Base-by-base conservation (phyloP, 2,888 invertebrate species). In the Diaphora mendica region DNA sequence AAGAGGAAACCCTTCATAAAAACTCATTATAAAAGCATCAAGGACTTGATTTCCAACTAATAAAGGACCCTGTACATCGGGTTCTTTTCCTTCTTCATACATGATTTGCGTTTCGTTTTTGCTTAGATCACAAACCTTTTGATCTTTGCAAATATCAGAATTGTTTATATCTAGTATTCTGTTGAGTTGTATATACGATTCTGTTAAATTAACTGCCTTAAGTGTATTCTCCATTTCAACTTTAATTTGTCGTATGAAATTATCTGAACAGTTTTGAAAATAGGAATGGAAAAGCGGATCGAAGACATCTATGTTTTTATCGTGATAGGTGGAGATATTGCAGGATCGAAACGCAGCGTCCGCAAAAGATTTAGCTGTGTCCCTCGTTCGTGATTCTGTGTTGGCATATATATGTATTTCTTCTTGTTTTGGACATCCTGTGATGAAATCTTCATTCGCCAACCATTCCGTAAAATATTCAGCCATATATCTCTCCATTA, bases 21-120 rank as follows among this genome's bases (percentile, higher is more conserved):
- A 93, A 59, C 90, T 88, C 95, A 95, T 95, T 20, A 94, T 65
- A 75, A 94, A 93, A 0, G 89, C 77, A 80, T 95, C 95, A 0
- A 91, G 87, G 9, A 93, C 81, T 0, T 82, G 73, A 76, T 90
- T 92, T 0, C 88, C 89, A 1, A 91, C 85, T 20, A 64, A 78
- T 8, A 94, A 80, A 0, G 92, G 91, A 0, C 94, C 94, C 3
- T 71, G 73, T 0, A 94, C 59, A 68, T 93, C 82, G 0, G 93
- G 93, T 71, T 93, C 93, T 23, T 85, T 70, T 0, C 90, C 92
- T 26, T 89, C 72, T 78, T 86, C 75, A 30, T 82, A 85, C 5
- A 90, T 30, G 65, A 93, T 82, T 20, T 83, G 71, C 77, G 88
- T 85, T 72, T 85, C 83, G 17, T 74, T 82, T 7, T 84, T 77